Evolutionary conservation across 2,888 invertebrate genomes (phyloP).

Genomic region (Acanthosepion lycidas): DNA sequence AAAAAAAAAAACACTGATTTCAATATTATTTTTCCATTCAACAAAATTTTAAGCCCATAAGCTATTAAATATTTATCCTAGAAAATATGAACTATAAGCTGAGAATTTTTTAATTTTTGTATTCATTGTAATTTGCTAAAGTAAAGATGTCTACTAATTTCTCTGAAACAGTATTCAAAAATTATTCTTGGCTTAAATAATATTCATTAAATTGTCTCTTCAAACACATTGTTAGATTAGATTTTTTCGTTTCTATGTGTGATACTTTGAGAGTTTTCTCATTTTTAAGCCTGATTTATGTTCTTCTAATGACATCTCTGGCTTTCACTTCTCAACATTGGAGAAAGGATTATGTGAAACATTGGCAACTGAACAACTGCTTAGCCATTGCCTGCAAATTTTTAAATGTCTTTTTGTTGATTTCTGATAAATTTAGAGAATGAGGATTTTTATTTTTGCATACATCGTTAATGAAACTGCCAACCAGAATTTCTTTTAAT

Average conservation of each 20-base stretch:
- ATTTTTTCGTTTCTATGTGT: background rate
- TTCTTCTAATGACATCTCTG: background rate
- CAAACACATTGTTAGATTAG: background rate
- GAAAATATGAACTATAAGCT: no score
- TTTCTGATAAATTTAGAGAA: background rate
- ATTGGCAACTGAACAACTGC: background rate
- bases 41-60: no score
- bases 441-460: background rate
- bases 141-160: background rate
- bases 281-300: background rate
- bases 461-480: background rate
- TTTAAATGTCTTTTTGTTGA: background rate
- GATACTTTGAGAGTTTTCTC: background rate
- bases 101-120: no score
- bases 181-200: background rate
- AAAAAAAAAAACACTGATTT: no score
- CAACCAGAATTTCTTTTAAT: background rate
- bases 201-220: background rate
- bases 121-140: no score
- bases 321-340: no score
- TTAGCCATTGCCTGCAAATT: background rate
- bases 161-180: background rate
- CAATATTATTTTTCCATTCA: no score
- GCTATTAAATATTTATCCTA: no score
- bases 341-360: no score